Evolutionary conservation across 2,113 vertebrate genomes (phyloP), one percentile per base, ranked within the genome.

Genomic region (Pteropus alecto): DNA sequence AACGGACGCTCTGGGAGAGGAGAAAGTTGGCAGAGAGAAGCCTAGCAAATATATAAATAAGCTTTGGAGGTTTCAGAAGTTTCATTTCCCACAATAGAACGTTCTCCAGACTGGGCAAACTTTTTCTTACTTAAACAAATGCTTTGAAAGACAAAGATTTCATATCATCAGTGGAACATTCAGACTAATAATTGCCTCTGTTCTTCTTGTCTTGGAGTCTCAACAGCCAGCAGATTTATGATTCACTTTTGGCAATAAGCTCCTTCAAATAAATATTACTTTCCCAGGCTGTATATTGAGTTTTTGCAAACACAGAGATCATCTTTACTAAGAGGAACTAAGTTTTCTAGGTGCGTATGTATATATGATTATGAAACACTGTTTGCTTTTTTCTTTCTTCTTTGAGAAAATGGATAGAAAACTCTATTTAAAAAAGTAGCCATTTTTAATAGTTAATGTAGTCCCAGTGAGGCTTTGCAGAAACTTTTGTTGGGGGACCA

Each of bases 121-220:
- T 71, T 97, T 96, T 98, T 92, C 84, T 97, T 96, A 79, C 41
- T 81, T 97, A 96, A 98, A 96, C 81, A 87, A 97, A 38, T 97
- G 96, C 86, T 95, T 92, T 97, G 95, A 95, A 98, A 98, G 78
- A 97, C 98, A 97, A 98, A 97, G 94, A 97, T 96, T 98, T 98
- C 86, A 61, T 86, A 79, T 92, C 61, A 60, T 68, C 15, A 0
- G 84, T 97, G 89, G 91, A 96, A 97, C 84, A 68, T 12, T 97
- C 13, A 63, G 96, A 97, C 90, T 96, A 96, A 94, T 86, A 98
- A 95, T 90, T 97, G 93, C 73, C 43, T 97, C 93, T 92, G 90
- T 97, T 92, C 60, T 94, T 91, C 93, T 92, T 91, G 73, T 97
- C 97, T 97, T 78, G 78, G 95, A 98, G 92, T 96, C 96, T 98